Percentiles rank a stretch among this genome's conserved stretches.
These are phyloP conservation scores for Pristionchus exspectatus DNA, from an alignment of 2,888 invertebrate genomes.

Conservation along the genomic window DNA sequence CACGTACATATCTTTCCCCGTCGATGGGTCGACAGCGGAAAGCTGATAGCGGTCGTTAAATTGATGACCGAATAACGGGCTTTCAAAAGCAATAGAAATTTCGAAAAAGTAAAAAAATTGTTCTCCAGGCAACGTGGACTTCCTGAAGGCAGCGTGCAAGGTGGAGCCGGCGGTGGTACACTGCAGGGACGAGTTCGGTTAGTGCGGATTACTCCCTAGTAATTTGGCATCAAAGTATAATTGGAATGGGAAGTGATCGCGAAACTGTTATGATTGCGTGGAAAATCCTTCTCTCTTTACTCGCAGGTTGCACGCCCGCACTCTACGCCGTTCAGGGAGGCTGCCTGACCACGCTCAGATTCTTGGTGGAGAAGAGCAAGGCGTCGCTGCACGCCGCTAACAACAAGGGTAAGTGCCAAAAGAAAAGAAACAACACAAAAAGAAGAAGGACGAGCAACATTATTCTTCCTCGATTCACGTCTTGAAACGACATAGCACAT, in stretches of 20 bases:
- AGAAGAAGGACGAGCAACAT: too few relatives aligned
- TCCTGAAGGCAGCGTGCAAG: constrained; percentile 72
- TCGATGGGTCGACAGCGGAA: too few relatives aligned
- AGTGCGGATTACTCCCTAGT: too few relatives aligned
- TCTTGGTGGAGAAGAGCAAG: constrained; percentile 72
- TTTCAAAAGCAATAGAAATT: not conserved
- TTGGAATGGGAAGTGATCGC: too few relatives aligned
- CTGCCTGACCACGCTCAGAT: constrained; percentile 70
- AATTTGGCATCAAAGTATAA: too few relatives aligned
- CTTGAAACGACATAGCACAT: too few relatives aligned
- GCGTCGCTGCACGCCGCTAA: constrained; percentile 69
- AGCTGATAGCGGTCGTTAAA: too few relatives aligned
- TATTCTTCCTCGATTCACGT: too few relatives aligned
- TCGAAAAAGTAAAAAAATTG: not conserved
- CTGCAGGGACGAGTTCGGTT: constrained; percentile 72
- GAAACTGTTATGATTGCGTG: too few relatives aligned
- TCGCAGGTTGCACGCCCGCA: constrained; percentile 71
- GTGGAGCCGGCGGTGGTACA: constrained; percentile 73
- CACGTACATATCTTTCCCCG: too few relatives aligned
- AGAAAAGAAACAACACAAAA: too few relatives aligned
- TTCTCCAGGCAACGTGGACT: constrained; percentile 75
- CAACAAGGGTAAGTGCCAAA: constrained; percentile 66
- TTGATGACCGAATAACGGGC: too few relatives aligned
- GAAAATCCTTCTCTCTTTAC: not conserved
- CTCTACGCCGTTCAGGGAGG: constrained; percentile 76